phyloP scores from a whole-genome alignment of 2,113 vertebrate species.

The Mionectes macconnelli region DNA sequence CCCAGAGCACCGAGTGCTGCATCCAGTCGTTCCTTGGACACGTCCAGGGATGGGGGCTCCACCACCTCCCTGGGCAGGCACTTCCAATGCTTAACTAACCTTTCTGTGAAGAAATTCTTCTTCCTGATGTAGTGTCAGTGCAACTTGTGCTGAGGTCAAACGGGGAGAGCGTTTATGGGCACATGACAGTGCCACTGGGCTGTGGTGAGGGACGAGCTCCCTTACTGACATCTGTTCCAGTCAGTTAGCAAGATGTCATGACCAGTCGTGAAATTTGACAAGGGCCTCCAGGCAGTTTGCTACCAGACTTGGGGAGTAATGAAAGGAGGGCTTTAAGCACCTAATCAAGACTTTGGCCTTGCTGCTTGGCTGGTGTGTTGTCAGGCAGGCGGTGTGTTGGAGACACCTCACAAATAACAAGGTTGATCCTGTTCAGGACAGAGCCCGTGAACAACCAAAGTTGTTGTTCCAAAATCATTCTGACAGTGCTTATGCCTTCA shows the following conservation, averaged over 20 bases:
- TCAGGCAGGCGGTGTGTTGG: neutral
- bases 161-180: neutral
- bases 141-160: neutral
- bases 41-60: neutral
- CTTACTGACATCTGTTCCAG: neutral
- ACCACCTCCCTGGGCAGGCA: neutral
- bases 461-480: neutral
- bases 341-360: neutral
- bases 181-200: neutral
- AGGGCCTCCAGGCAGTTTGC: neutral
- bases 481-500: neutral
- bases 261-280: neutral
- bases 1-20: neutral
- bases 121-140: neutral
- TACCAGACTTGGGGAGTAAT: neutral
- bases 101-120: neutral
- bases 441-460: neutral
- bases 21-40: neutral
- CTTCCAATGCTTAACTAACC: neutral
- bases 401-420: accelerated
- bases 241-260: neutral
- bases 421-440: neutral
- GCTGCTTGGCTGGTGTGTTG: neutral
- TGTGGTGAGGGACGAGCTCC: neutral
- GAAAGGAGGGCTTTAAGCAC: neutral